A percentile compares a stretch with the other conserved stretches of the same genome.
These are phyloP conservation scores for Bombylius major DNA, from an alignment of 2,888 invertebrate species.

Conservation along the genomic window DNA sequence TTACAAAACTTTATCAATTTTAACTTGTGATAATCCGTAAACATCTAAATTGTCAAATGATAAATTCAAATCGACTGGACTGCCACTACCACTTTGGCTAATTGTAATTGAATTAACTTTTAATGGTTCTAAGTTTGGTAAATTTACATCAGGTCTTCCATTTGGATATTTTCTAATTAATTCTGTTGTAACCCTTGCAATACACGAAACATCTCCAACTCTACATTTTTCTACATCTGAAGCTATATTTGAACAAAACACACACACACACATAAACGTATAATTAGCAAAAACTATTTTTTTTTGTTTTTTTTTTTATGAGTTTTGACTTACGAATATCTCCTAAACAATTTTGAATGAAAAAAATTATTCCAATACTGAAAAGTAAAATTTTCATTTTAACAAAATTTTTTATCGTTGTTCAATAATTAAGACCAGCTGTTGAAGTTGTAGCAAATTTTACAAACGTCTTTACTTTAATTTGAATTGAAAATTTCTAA, in stretches of 20 bases:
- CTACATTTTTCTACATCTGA: constrained; percentile 21
- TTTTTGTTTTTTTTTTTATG: too few relatives aligned
- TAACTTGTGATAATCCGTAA: constrained; percentile 4
- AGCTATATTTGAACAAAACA: not conserved
- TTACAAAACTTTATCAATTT: constrained; percentile 26
- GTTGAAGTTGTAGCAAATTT: too few relatives aligned
- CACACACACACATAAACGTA: too few relatives aligned
- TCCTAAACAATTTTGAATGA: too few relatives aligned
- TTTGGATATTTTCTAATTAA: constrained; percentile 25
- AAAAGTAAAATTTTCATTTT: too few relatives aligned
- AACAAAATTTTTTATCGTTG: too few relatives aligned
- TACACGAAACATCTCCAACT: constrained; percentile 28
- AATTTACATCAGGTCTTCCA: constrained; percentile 26
- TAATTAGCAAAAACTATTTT: too few relatives aligned
- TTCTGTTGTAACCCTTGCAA: constrained; percentile 23
- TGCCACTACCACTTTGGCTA: not conserved
- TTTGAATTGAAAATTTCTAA: too few relatives aligned
- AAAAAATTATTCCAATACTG: too few relatives aligned
- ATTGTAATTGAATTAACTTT: constrained; percentile 17
- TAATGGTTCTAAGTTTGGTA: constrained; percentile 31
- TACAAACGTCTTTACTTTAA: too few relatives aligned
- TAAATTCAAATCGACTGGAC: constrained; percentile 3
- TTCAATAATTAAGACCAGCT: too few relatives aligned
- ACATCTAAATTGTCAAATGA: constrained; percentile 6
- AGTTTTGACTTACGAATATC: too few relatives aligned